These are phyloP conservation scores for Semotilus atromaculatus DNA, from an alignment of 2,797 vertebrate species.

Conservation along the genomic window DNA sequence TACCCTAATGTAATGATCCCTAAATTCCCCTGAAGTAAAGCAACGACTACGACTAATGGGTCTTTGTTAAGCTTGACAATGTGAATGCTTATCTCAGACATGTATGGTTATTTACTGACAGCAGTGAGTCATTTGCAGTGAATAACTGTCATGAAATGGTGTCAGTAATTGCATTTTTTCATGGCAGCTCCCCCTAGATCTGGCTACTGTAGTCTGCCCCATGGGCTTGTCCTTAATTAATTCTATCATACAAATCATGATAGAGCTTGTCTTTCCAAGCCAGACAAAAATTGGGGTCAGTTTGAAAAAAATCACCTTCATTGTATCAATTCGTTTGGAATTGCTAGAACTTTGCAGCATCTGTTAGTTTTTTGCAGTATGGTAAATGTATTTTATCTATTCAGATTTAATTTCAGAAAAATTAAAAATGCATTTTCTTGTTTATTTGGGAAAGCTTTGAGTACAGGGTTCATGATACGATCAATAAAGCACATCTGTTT, in stretches of 20 bases:
- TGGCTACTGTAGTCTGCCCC: constrained; percentile 33
- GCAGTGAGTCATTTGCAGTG: neutral
- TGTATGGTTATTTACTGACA: neutral
- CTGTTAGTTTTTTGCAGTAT: neutral
- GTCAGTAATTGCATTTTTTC: constrained; percentile 46
- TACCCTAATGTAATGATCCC: neutral
- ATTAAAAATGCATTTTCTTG: neutral
- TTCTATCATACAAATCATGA: constrained; percentile 6
- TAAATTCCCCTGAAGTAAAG: neutral
- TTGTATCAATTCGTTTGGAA: neutral
- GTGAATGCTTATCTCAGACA: constrained; percentile 6
- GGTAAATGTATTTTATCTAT: neutral
- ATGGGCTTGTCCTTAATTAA: constrained; percentile 40
- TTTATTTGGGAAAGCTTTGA: neutral
- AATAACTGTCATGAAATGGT: constrained; percentile 24
- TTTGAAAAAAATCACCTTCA: neutral
- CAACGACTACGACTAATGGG: neutral
- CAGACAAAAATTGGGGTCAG: neutral
- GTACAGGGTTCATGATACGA: neutral
- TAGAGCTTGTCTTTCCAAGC: neutral
- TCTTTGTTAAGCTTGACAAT: constrained; percentile 10
- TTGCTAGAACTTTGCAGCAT: neutral
- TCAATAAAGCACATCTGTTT: constrained; percentile 30
- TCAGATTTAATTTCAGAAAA: neutral
- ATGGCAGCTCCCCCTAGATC: constrained; percentile 4